Evolutionary conservation across 92 coral and sea anemone genomes (phyloP).

Genomic region (Parazoanthus atlanticus): DNA sequence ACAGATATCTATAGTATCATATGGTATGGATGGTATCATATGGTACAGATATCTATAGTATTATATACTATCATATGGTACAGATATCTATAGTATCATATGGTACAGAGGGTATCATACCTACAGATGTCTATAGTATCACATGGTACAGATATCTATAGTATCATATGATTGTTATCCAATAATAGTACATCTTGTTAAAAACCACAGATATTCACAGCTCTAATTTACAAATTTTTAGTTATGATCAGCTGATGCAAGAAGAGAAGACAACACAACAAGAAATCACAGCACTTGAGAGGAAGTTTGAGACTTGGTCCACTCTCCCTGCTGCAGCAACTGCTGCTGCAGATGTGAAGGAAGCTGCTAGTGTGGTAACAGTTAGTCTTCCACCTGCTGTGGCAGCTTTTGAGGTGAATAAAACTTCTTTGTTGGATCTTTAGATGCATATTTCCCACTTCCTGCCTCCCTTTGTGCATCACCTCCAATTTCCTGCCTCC

Average conservation of each 20-base stretch:
- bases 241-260: constrained; percentile 87
- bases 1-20: too few relatives aligned
- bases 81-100: too few relatives aligned
- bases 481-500: not conserved
- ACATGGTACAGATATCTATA: too few relatives aligned
- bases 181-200: not conserved
- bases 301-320: constrained; percentile 95
- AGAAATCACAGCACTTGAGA: constrained; percentile 88
- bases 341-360: constrained; percentile 79
- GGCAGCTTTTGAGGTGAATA: constrained; percentile 93
- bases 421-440: not conserved
- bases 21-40: too few relatives aligned
- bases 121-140: too few relatives aligned
- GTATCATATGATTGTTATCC: too few relatives aligned
- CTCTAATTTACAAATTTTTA: constrained; percentile 33
- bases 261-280: constrained; percentile 77
- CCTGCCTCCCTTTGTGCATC: not conserved
- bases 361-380: constrained; percentile 70
- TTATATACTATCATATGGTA: too few relatives aligned
- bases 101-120: too few relatives aligned
- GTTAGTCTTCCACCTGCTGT: constrained; percentile 95
- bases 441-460: not conserved
- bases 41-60: too few relatives aligned
- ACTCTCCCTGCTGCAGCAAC: constrained; percentile 83
- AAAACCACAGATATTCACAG: not conserved